These are phyloP conservation scores for Vulpes ferrilata DNA, from an alignment of 2,113 vertebrate genomes.

Conservation along the genomic window DNA sequence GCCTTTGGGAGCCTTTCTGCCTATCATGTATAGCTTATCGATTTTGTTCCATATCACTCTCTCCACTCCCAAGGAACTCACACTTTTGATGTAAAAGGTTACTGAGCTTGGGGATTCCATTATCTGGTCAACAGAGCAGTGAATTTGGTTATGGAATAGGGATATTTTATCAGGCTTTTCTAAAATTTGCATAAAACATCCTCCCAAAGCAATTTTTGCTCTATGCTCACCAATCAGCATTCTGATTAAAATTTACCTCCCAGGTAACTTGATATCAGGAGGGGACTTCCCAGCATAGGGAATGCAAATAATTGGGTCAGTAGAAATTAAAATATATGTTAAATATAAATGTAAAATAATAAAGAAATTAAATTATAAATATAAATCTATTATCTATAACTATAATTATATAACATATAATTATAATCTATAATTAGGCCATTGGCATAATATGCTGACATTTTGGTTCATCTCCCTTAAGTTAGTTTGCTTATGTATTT, in stretches of 20 bases:
- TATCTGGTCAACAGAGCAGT: neutral
- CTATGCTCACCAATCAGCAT: neutral
- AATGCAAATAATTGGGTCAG: neutral
- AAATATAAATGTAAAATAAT: constrained; percentile 17
- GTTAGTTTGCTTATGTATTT: neutral
- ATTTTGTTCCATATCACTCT: neutral
- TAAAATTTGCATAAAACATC: neutral
- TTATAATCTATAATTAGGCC: constrained; percentile 14
- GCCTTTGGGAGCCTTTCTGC: neutral
- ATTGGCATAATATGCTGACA: constrained; percentile 26
- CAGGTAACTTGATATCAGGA: neutral
- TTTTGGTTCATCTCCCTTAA: constrained; percentile 48
- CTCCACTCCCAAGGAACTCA: neutral
- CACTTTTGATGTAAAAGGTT: neutral
- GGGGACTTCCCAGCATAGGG: neutral
- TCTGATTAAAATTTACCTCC: constrained; percentile 5
- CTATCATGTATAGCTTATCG: neutral
- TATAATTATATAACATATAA: neutral
- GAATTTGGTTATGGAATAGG: neutral
- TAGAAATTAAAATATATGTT: constrained; percentile 24
- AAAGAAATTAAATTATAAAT: constrained; percentile 13
- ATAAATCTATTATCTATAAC: constrained; percentile 22
- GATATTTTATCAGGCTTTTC: neutral
- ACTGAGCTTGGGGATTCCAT: neutral
- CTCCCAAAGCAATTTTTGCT: constrained; percentile 1